Evolutionary conservation across 37 sponge, comb jelly and placozoan species (phyloP), one percentile per base, ranked within the genome.

Genomic region (Hormiphora californensis): DNA sequence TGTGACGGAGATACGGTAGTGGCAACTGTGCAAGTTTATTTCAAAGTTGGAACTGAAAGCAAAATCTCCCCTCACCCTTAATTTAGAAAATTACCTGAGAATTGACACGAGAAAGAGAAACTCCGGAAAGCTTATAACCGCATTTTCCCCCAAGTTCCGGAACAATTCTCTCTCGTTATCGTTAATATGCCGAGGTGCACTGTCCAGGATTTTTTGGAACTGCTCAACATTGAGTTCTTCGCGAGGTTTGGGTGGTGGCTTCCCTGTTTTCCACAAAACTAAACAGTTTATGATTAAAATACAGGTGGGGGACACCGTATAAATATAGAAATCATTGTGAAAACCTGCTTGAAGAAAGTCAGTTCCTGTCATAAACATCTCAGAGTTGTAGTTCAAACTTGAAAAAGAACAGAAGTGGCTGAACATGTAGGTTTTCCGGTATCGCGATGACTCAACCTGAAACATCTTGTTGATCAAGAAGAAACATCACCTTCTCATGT

Each of bases 381-480:
- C 81, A 3, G 32, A n/a, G 27, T 73, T 73, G 44, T 40, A 73
- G 19, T 73, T 73, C 46, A 73, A 32, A 28, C 46, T 43, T 23
- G 81, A 73, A 33, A 73, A 73, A 0, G 81, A 73, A 17, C 81
- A 73, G 46, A 73, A 73, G 46, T 73, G 81, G 21, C 81, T 33
- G 81, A 73, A 73, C 81, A 73, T 73, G 27, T 46, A 11, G 1
- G 81, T 73, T 41, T 36, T 73, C 28, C 81, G 4, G 38, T 73
- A 73, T 30, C 81, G 12, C n/a, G 81, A 43, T 8, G 32, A n/a
- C 9, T 27, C 27, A 4, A 46, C 81, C 81, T 73, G 81, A 41
- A 40, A 39, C 53, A 49, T 49, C 12, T 9, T 9, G 9, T 49
- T 49, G 53, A 49, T 49, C 15, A 15, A n/a, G n/a, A n/a, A n/a